Evolutionary conservation across 92 coral and sea anemone species (phyloP).

Genomic region (Palythoa grandiflora): DNA sequence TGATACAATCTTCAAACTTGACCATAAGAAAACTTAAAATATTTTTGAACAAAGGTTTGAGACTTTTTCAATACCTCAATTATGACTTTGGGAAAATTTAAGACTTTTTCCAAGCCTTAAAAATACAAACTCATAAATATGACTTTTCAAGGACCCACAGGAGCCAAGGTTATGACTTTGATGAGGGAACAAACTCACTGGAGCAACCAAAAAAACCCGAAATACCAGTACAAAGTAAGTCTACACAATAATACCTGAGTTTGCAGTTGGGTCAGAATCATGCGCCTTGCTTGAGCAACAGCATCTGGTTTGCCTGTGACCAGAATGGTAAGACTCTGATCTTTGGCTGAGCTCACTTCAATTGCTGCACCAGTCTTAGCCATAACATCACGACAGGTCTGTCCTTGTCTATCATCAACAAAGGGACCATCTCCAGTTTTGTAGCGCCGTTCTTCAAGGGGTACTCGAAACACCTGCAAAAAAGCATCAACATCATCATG

Average conservation of each 20-base stretch:
- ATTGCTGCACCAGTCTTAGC: conserved; percentile 97
- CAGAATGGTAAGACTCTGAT: conserved; percentile 93
- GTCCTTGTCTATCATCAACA: conserved; percentile 92
- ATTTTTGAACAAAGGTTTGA: too few species aligned
- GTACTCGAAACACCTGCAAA: conserved; percentile 91
- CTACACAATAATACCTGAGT: conserved; percentile 75
- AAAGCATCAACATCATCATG: too few species aligned
- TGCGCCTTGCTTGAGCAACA: conserved; percentile 93
- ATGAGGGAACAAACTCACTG: too few species aligned
- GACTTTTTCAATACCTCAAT: too few species aligned
- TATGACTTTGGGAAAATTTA: too few species aligned
- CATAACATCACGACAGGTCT: conserved; percentile 93
- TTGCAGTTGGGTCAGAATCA: conserved; percentile 91
- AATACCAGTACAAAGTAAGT: not conserved
- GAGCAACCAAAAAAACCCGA: too few species aligned
- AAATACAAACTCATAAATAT: too few species aligned
- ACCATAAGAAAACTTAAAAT: too few species aligned
- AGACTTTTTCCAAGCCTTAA: too few species aligned
- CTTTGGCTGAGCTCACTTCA: conserved; percentile 96
- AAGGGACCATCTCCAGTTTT: conserved; percentile 89
- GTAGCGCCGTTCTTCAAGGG: conserved; percentile 94
- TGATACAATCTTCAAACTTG: too few species aligned
- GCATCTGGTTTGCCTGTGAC: conserved; percentile 98
- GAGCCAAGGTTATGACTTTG: too few species aligned
- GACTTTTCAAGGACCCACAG: too few species aligned